phyloP scores from a whole-genome alignment of 1,140 invertebrate genomes.

The Drosophila tsacasi region DNA sequence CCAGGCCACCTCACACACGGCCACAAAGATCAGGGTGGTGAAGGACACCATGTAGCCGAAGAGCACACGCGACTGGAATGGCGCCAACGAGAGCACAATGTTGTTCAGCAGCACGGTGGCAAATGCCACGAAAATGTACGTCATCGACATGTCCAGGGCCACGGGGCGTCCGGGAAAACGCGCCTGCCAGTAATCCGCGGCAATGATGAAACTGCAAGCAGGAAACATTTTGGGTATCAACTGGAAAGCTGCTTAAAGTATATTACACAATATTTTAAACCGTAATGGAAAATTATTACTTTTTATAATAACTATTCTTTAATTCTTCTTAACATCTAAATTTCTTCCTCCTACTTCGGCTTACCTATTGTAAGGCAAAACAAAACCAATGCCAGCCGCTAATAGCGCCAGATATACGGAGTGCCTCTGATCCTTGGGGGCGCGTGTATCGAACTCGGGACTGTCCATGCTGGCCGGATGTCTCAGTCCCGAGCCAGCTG shows the following conservation, averaged over 20 bases:
- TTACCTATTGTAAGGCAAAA: conserved; percentile 96
- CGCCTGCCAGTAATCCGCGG: conserved; percentile 94
- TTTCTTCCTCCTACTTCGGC: background rate
- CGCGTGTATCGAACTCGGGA: conserved; percentile 77
- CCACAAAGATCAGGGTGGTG: conserved; percentile 92
- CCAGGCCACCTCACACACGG: conserved; percentile 94
- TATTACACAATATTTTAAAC: background rate
- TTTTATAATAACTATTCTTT: background rate
- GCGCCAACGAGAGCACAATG: conserved; percentile 92
- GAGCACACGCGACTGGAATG: conserved; percentile 92
- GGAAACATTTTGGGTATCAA: background rate
- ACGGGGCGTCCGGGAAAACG: conserved; percentile 93
- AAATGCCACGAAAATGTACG: conserved; percentile 95
- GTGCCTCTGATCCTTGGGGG: conserved; percentile 91
- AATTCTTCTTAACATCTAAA: background rate
- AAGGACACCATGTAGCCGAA: conserved; percentile 95
- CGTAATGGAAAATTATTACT: background rate
- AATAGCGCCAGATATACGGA: conserved; percentile 92
- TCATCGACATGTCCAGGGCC: conserved; percentile 96
- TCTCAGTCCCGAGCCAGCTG: conserved; percentile 46
- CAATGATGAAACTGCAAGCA: conserved; percentile 91
- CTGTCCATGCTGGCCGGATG: conserved; percentile 78
- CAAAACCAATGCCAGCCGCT: conserved; percentile 94
- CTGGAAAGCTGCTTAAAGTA: background rate
- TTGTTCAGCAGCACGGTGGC: conserved; percentile 95